A percentile compares a stretch with the other conserved stretches of the same genome.
Evolutionary conservation across 2,888 invertebrate species (phyloP).

Genomic region (Dendrolimus pini): DNA sequence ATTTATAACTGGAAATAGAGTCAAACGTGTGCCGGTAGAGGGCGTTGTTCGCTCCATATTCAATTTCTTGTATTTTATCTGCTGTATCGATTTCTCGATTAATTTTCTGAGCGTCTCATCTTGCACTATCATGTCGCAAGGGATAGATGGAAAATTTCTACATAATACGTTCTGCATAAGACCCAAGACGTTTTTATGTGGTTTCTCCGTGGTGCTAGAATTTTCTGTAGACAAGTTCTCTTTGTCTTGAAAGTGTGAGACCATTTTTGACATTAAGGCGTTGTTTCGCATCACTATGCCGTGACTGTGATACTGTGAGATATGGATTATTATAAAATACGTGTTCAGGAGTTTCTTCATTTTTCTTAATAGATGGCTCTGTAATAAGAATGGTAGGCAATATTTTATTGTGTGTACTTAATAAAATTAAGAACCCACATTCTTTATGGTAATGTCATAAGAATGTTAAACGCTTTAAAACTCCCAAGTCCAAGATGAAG

Average conservation of each 20-base stretch:
- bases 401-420: too few species aligned
- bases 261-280: constrained; percentile 57
- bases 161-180: constrained; percentile 60
- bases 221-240: constrained; percentile 24
- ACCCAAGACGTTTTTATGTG: constrained; percentile 25
- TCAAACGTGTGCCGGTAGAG: constrained; percentile 25
- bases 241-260: constrained; percentile 54
- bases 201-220: constrained; percentile 17
- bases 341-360: too few species aligned
- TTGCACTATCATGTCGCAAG: constrained; percentile 48
- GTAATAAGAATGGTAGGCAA: too few species aligned
- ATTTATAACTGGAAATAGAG: constrained; percentile 44
- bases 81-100: constrained; percentile 52
- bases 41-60: constrained; percentile 34
- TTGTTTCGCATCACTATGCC: constrained; percentile 55
- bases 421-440: too few species aligned
- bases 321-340: too few species aligned
- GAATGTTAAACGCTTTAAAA: too few species aligned
- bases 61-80: constrained; percentile 46
- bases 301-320: constrained; percentile 8
- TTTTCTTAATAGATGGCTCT: too few species aligned
- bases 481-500: too few species aligned
- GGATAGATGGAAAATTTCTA: constrained; percentile 54
- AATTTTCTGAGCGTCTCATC: constrained; percentile 42
- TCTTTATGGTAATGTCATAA: too few species aligned